Evolutionary conservation across 1,140 invertebrate species (phyloP).

Genomic region (Dryas iulia): DNA sequence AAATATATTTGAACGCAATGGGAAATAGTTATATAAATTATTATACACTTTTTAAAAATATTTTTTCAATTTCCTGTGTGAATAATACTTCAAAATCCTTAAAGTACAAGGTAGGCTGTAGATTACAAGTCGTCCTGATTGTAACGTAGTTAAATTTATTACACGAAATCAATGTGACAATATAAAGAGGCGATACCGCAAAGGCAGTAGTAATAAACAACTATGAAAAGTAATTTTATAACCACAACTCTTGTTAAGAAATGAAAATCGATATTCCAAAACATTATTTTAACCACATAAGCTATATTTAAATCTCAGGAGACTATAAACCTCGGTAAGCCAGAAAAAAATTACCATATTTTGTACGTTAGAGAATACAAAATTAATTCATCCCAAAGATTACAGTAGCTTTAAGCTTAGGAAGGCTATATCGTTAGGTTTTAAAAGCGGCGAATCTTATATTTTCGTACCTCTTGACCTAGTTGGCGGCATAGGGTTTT

Average conservation of each 20-base stretch:
- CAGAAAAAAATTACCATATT: constrained; percentile 15
- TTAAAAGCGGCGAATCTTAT: background rate
- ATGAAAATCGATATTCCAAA: background rate
- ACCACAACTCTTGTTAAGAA: background rate
- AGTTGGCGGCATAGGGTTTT: background rate
- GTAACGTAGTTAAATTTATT: too few species aligned
- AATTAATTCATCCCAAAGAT: constrained; percentile 14
- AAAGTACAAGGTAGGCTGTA: too few species aligned
- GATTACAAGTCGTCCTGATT: too few species aligned
- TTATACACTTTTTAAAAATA: too few species aligned
- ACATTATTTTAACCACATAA: background rate
- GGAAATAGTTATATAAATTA: too few species aligned
- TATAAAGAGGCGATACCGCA: too few species aligned
- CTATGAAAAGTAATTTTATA: background rate
- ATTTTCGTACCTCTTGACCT: constrained; percentile 12
- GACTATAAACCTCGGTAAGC: background rate
- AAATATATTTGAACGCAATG: too few species aligned
- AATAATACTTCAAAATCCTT: too few species aligned
- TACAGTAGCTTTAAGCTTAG: constrained; percentile 5
- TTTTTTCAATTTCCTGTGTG: too few species aligned
- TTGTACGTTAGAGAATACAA: background rate
- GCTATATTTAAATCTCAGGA: constrained; percentile 3
- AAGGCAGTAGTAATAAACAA: too few species aligned
- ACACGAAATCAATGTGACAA: too few species aligned
- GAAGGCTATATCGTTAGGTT: background rate